Evolutionary conservation across 2,888 invertebrate genomes (phyloP).

Genomic region (Mimumesa dahlbomi): DNA sequence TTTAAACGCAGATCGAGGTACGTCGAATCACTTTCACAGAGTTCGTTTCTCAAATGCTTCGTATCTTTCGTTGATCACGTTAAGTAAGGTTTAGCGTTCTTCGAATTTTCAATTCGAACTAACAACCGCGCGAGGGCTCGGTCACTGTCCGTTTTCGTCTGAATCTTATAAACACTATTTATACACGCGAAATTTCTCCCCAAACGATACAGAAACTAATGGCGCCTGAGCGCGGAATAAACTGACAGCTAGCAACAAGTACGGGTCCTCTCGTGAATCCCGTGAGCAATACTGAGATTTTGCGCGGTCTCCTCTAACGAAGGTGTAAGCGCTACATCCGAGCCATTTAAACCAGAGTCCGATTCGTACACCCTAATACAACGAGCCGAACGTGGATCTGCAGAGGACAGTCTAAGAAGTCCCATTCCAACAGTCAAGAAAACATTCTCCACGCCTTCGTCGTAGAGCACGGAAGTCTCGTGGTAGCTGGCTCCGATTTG

Average conservation of each 20-base stretch:
- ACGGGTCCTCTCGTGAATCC: constrained; percentile 83
- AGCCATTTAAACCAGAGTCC: too few relatives aligned
- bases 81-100: too few relatives aligned
- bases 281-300: constrained; percentile 86
- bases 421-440: constrained; percentile 86
- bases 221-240: neutral
- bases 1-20: too few relatives aligned
- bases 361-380: constrained; percentile 83
- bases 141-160: too few relatives aligned
- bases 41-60: too few relatives aligned
- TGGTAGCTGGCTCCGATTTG: constrained; percentile 92
- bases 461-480: constrained; percentile 91
- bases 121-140: too few relatives aligned
- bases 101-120: too few relatives aligned
- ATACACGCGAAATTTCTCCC: too few relatives aligned
- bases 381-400: constrained; percentile 51
- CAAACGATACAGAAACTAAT: too few relatives aligned
- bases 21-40: too few relatives aligned
- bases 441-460: constrained; percentile 89
- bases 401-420: constrained; percentile 82
- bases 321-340: constrained; percentile 67
- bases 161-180: too few relatives aligned
- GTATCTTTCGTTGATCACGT: too few relatives aligned
- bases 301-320: constrained; percentile 77
- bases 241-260: constrained; percentile 83